Conservation (phyloP, 1,140 invertebrate genomes). For the Anoplolepis gracilipes region DNA sequence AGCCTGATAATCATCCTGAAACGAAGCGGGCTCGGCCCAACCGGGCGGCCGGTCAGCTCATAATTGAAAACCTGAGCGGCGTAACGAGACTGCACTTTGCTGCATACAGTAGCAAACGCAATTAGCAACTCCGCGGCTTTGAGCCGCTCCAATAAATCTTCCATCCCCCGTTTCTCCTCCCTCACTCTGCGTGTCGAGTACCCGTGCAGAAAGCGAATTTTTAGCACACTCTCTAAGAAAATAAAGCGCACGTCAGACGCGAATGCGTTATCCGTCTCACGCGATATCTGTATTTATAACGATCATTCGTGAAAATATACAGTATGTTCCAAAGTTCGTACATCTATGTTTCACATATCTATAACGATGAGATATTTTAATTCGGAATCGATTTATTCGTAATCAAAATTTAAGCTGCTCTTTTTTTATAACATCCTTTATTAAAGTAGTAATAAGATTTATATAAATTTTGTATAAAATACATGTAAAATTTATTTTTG, state of each 20-base stretch:
- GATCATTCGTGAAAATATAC: not conserved
- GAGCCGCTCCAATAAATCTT: constrained; percentile 60
- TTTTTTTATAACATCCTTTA: not conserved
- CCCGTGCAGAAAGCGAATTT: constrained; percentile 62
- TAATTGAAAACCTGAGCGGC: constrained; percentile 59
- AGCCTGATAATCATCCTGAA: constrained; percentile 59
- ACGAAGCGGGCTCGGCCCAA: constrained; percentile 32
- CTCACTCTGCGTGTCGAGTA: constrained; percentile 27
- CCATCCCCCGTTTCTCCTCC: not conserved
- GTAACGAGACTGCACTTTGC: constrained; percentile 60
- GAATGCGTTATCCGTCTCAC: constrained; percentile 44
- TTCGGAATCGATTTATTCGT: not conserved
- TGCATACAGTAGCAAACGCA: constrained; percentile 56
- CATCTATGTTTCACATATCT: not conserved
- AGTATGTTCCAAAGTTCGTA: not conserved
- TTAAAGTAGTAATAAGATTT: not conserved
- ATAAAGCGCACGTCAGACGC: constrained; percentile 38
- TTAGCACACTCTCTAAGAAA: constrained; percentile 58
- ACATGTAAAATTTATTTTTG: not conserved
- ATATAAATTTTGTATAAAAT: no score
- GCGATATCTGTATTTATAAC: constrained; percentile 63
- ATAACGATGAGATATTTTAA: not conserved
- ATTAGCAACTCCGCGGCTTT: constrained; percentile 60
- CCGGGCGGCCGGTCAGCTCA: constrained; percentile 14
- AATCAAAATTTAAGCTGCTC: not conserved